Percentiles rank a stretch among this genome's conserved stretches.
phyloP scores from a whole-genome alignment of 2,888 invertebrate species.

The Tetragonisca angustula region DNA sequence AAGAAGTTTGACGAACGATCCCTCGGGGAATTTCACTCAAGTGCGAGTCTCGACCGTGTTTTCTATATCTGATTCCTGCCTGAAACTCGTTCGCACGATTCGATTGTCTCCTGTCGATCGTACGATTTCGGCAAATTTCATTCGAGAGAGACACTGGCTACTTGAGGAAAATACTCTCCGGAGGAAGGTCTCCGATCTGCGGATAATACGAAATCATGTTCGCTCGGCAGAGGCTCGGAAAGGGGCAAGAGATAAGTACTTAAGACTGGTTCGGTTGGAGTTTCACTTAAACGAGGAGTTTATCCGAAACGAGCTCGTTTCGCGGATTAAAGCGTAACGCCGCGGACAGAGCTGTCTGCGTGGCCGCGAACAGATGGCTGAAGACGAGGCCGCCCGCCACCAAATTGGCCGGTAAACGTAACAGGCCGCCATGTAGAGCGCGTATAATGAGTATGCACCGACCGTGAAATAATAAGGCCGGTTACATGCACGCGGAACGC shows the following conservation, averaged over 20 bases:
- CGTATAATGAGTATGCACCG: conserved; percentile 66
- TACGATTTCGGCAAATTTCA: conserved; percentile 15
- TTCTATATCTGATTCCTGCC: not conserved
- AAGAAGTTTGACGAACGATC: not conserved
- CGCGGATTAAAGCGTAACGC: conserved; percentile 70
- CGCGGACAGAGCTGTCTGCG: conserved; percentile 60
- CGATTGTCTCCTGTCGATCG: not conserved
- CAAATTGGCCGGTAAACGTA: conserved; percentile 71
- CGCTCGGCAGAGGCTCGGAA: conserved; percentile 5
- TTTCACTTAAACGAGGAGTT: conserved; percentile 74
- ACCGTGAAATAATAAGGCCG: conserved; percentile 70
- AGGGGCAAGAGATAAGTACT: conserved; percentile 42
- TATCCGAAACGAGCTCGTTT: conserved; percentile 72
- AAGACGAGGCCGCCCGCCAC: conserved; percentile 55
- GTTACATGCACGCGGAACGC: conserved; percentile 24
- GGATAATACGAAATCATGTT: conserved; percentile 1
- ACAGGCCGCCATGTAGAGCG: conserved; percentile 63
- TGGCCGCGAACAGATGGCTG: conserved; percentile 61
- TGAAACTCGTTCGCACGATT: no score
- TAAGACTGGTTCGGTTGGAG: conserved; percentile 57
- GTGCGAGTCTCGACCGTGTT: not conserved
- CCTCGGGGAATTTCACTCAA: not conserved
- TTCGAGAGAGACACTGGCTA: not conserved
- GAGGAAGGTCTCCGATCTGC: conserved; percentile 21
- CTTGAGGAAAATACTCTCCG: not conserved